Percentiles rank a stretch among this genome's conserved stretches.
phyloP scores from a whole-genome alignment of 2,888 invertebrate genomes.

The Petrolisthes cinctipes region DNA sequence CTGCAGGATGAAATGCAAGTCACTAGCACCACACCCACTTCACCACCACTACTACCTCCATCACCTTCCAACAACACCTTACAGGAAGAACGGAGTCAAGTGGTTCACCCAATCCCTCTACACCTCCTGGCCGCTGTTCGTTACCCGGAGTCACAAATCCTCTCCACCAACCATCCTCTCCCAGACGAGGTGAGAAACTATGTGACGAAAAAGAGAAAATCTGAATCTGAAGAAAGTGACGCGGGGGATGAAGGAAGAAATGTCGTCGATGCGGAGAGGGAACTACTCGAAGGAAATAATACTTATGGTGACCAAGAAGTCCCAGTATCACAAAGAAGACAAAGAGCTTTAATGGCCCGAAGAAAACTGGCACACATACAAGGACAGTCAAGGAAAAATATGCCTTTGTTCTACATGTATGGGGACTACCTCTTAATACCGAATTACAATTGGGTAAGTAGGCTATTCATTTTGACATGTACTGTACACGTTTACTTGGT shows the following conservation, averaged over 20 bases:
- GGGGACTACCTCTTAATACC: conserved; percentile 36
- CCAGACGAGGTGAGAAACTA: not conserved
- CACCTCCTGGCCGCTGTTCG: not conserved
- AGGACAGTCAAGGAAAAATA: conserved; percentile 15
- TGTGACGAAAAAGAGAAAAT: conserved; percentile 14
- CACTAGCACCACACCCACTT: not conserved
- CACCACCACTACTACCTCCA: not conserved
- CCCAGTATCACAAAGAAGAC: not conserved
- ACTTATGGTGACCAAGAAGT: not conserved
- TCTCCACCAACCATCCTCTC: not conserved
- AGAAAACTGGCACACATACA: not conserved
- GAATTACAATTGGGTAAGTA: conserved; percentile 38
- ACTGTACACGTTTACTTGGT: too few relatives aligned
- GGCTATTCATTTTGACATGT: not conserved
- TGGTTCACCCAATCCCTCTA: not conserved
- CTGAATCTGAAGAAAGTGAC: not conserved
- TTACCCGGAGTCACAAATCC: not conserved
- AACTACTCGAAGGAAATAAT: too few relatives aligned
- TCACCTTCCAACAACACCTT: not conserved
- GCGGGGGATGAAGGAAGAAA: conserved; percentile 2
- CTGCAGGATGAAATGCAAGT: not conserved
- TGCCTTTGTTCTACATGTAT: conserved; percentile 34
- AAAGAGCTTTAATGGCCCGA: not conserved
- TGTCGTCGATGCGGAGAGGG: not conserved
- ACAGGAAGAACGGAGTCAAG: not conserved